Conservation (phyloP, 2,888 invertebrate species). For the Metellina segmentata region DNA sequence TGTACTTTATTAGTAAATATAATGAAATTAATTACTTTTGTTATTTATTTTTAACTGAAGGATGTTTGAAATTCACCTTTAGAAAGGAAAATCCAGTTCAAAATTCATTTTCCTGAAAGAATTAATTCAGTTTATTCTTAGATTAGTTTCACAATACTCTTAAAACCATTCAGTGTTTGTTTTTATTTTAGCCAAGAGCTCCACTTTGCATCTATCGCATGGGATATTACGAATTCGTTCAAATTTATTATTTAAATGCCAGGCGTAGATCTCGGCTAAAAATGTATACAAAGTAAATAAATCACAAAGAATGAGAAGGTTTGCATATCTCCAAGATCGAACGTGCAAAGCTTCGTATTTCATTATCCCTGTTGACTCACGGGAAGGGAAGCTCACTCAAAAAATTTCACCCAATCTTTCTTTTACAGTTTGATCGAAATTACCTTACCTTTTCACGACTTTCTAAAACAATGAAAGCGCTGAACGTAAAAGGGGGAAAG, state of each 20-base stretch:
- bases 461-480: not conserved
- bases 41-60: too few relatives aligned
- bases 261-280: not conserved
- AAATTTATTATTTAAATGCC: not conserved
- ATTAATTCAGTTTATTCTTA: not conserved
- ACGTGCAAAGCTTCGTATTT: not conserved
- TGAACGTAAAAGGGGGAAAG: not conserved
- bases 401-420: not conserved
- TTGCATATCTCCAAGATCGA: not conserved
- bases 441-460: conserved; percentile 19
- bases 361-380: not conserved
- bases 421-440: conserved; percentile 28
- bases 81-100: not conserved
- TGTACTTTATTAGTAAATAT: too few relatives aligned
- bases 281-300: not conserved
- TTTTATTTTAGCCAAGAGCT: not conserved
- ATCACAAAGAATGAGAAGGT: not conserved
- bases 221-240: not conserved
- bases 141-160: not conserved
- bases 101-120: not conserved
- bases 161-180: not conserved
- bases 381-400: not conserved
- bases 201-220: not conserved
- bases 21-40: too few relatives aligned
- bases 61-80: too few relatives aligned